Evolutionary conservation across 2,797 vertebrate species (phyloP), one percentile per base, ranked within the genome.

Genomic region (Moxostoma hubbsi): DNA sequence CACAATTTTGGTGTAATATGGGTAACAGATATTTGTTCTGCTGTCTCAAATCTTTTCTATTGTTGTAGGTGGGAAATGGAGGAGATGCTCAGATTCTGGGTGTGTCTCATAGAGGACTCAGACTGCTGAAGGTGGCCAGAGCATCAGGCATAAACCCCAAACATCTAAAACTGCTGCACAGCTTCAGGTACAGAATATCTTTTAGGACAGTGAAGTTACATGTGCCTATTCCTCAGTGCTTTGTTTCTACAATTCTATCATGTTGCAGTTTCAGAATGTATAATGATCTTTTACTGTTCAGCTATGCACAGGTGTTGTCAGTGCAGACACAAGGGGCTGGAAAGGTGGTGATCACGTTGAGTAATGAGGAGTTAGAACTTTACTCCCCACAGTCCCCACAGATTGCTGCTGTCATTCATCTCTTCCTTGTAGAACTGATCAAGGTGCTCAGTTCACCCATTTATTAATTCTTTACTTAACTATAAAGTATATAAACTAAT

Each of bases 271-370:
- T 24, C 24, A 24, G 24, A 24, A 24, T 24, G 24, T 47, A 5
- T 77, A 70, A 70, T 1, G 7, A 7, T 24, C 8, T 80, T 62
- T 8, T 86, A 24, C 24, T 24, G 49, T 81, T 6, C 82, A 99
- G 98, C 76, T 99, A 96, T 91, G 94, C 96, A 68, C 96, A 99
- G 71, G 73, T 99, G 81, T 87, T 98, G 82, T 94, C 94, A 0
- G 89, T 97, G 18, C 89, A 94, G 57, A 91, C 95, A 78, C 84
- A 45, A 24, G 86, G 69, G 10, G 9, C 64, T 54, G 78, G 82
- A 13, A 80, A 66, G 5, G 89, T 98, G 75, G 86, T 93, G 43
- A 89, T 99, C 85, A 90, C 89, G 16, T 85, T 99, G 84, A 96
- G 87, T 82, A 89, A 70, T 6, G 98, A 99, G 70, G 92, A 92